Percentiles rank a stretch among this genome's conserved stretches.
Conservation (phyloP, 2,888 invertebrate genomes). For the Xylota segnis region DNA sequence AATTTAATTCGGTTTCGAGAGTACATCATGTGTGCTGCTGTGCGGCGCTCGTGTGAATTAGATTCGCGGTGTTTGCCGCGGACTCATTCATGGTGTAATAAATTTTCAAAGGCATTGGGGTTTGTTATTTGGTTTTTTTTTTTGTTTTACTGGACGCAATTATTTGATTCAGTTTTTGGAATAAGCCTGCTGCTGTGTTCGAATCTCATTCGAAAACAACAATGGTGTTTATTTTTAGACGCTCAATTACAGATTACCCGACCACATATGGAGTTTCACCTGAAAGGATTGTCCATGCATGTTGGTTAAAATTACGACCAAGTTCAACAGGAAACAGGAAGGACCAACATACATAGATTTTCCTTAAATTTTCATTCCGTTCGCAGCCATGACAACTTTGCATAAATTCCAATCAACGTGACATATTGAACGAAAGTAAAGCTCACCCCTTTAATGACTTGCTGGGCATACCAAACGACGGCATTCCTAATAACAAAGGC, state of each 20-base stretch:
- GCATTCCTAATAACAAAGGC: conserved; percentile 1
- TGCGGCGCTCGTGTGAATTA: conserved; percentile 45
- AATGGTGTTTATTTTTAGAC: neutral
- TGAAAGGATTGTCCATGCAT: neutral
- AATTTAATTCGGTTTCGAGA: conserved; percentile 62
- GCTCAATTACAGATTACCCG: conserved; percentile 11
- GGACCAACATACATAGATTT: neutral
- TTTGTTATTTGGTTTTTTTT: neutral
- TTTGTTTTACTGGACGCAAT: neutral
- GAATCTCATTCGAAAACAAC: conserved; percentile 5
- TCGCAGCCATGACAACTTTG: neutral
- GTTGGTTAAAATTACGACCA: neutral
- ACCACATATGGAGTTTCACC: neutral
- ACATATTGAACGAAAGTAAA: neutral
- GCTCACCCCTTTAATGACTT: neutral
- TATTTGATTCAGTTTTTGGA: conserved; percentile 1
- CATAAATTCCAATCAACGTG: neutral
- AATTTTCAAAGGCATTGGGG: conserved; percentile 17
- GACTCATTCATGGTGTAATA: conserved; percentile 24
- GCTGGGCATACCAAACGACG: neutral
- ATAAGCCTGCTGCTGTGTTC: neutral
- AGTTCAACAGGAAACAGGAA: neutral
- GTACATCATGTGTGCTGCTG: conserved; percentile 15
- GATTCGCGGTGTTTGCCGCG: conserved; percentile 42
- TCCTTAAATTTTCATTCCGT: neutral